Base-by-base conservation (phyloP, 2,113 vertebrate genomes). In the Isurus oxyrinchus region DNA sequence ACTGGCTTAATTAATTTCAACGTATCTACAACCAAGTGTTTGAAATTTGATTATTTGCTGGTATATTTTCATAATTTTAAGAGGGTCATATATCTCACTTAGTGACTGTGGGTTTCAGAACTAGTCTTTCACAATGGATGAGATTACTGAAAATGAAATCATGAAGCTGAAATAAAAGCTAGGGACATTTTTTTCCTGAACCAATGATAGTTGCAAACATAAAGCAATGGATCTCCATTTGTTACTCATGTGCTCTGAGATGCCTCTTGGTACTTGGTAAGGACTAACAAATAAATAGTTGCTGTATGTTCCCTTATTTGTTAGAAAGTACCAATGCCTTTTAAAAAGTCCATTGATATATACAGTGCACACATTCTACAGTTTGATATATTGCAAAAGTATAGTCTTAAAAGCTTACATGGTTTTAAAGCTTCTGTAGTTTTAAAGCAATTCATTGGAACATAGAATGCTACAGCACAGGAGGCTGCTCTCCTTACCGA, bases 31-130 rank as follows among this genome's bases (percentile, higher is more conserved):
- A 25, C 25, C 49, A n/a, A 55, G 19, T 91, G 55, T 91, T 91
- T 31, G 27, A 91, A 59, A 61, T 91, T n/a, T 84, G 40, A 21
- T 84, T 40, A 16, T 19, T 84, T 61, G 59, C 57, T 21, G 57
- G 35, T 93, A 35, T 35, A 93, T 93, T 93, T 90, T 31, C 23
- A 90, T 90, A 35, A 31, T 90, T 90, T 90, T 59, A 90, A 55
- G 53, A 90, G 53, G 27, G 2, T 57, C 49, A 90, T 59, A 81
- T 81, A 14, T 35, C 11, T 90, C 11, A n/a, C 19, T 59, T 19
- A 93, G n/a, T 35, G 57, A 16, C 0, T 93, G 31, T 59, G 1
- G 14, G 14, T 93, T 59, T 93, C 88, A 93, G 57, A 93, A 61
- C 14, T 61, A 61, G 16, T 35, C 23, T 88, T 88, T 88, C 86